Conservation (phyloP, 2,888 invertebrate genomes). For the Dione juno region DNA sequence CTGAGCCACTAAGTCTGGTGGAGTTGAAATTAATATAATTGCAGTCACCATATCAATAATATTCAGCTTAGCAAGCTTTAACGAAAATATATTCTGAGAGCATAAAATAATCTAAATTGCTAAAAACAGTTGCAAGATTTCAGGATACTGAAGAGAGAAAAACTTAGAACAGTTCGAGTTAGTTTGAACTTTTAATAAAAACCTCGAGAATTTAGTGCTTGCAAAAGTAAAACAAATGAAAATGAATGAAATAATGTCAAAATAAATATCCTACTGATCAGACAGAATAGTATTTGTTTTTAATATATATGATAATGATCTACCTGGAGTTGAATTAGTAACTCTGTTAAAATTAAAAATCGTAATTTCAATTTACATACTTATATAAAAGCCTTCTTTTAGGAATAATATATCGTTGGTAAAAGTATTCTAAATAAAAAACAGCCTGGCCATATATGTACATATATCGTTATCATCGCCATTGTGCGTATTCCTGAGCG, state of each 20-base stretch:
- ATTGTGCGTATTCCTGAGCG: conserved; percentile 19
- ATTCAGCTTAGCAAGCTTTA: neutral
- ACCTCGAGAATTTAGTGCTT: conserved; percentile 1
- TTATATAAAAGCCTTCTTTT: neutral
- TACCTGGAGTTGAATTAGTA: too few species aligned
- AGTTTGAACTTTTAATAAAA: conserved; percentile 7
- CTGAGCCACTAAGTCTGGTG: neutral
- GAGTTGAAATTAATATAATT: conserved; percentile 17
- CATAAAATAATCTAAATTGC: neutral
- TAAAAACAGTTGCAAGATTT: neutral
- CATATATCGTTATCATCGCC: conserved; percentile 13
- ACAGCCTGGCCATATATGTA: neutral
- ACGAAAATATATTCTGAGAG: too few species aligned
- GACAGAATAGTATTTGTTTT: too few species aligned
- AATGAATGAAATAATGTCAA: neutral
- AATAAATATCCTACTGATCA: neutral
- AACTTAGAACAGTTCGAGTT: neutral
- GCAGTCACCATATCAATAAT: neutral
- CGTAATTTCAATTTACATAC: neutral
- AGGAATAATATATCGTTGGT: neutral
- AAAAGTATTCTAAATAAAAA: neutral
- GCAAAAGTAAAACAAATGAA: conserved; percentile 1
- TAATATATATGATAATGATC: too few species aligned
- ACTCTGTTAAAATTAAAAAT: too few species aligned
- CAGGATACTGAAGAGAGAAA: conserved; percentile 1